These are phyloP conservation scores for Nannoperca obscura DNA, from an alignment of 2,797 vertebrate species.

Conservation along the genomic window DNA sequence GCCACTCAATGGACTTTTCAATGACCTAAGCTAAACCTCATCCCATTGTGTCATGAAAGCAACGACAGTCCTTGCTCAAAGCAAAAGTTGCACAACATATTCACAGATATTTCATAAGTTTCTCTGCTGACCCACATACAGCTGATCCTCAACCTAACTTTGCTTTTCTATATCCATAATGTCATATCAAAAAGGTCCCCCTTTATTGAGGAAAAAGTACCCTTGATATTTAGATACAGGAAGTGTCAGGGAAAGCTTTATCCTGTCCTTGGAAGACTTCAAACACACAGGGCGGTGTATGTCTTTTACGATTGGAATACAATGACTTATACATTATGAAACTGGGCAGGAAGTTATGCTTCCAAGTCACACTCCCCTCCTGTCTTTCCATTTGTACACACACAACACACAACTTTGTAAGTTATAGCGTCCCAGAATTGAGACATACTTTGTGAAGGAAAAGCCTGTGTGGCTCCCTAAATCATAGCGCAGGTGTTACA, in stretches of 20 bases:
- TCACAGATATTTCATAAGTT: neutral
- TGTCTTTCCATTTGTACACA: conserved; percentile 40
- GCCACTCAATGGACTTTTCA: conserved; percentile 5
- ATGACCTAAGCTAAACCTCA: conserved; percentile 29
- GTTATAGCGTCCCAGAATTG: neutral
- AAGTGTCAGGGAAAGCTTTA: conserved; percentile 22
- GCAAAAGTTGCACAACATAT: neutral
- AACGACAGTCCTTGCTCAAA: conserved; percentile 12
- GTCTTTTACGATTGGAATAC: conserved; percentile 27
- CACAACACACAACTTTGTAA: neutral
- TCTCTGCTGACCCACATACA: neutral
- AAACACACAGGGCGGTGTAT: neutral
- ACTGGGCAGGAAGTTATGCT: neutral
- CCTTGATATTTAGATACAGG: conserved; percentile 21
- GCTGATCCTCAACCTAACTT: neutral
- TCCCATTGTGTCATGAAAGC: conserved; percentile 8
- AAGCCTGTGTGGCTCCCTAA: neutral
- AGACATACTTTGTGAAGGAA: neutral
- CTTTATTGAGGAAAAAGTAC: conserved; percentile 17
- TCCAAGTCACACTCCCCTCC: conserved; percentile 7
- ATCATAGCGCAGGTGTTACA: conserved; percentile 1
- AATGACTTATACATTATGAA: conserved; percentile 32
- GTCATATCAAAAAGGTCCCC: neutral
- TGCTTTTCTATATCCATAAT: neutral
- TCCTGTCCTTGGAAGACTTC: conserved; percentile 26